These are phyloP conservation scores for Cladopsammia gracilis DNA, from an alignment of 64 coral and sea anemone genomes.

Conservation along the genomic window DNA sequence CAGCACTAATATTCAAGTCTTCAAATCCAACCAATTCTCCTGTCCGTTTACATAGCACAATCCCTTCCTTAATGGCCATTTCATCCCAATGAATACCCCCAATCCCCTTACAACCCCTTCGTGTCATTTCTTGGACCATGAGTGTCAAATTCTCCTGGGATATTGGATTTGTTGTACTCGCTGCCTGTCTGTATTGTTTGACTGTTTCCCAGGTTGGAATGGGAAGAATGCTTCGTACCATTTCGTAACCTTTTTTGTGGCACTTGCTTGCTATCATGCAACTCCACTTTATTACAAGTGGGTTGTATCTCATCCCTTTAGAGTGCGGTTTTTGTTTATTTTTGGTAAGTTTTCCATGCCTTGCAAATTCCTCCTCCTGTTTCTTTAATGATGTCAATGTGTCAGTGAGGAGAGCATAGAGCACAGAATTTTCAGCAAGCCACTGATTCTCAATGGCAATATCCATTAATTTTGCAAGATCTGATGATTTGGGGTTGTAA, in stretches of 20 bases:
- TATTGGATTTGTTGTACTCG: constrained; percentile 33
- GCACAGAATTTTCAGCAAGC: not conserved
- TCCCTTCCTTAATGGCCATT: constrained; percentile 36
- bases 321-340: constrained; percentile 39
- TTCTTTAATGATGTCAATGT: constrained; percentile 22
- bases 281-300: constrained; percentile 41
- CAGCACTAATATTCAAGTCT: constrained; percentile 26
- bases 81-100: constrained; percentile 66
- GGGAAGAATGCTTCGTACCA: constrained; percentile 20
- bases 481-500: not conserved
- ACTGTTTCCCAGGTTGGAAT: constrained; percentile 55
- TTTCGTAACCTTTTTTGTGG: constrained; percentile 60
- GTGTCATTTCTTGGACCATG: constrained; percentile 58
- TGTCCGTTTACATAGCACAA: constrained; percentile 32
- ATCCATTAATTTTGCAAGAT: not conserved
- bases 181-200: constrained; percentile 51
- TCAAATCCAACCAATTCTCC: constrained; percentile 47
- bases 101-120: constrained; percentile 14
- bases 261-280: constrained; percentile 50
- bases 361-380: constrained; percentile 9
- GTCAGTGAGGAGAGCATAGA: constrained; percentile 4
- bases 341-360: constrained; percentile 32
- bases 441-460: not conserved
- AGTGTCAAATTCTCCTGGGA: constrained; percentile 1
- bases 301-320: constrained; percentile 68